Evolutionary conservation across 2,113 vertebrate genomes (phyloP), one percentile per base, ranked within the genome.

Genomic region (Neolamprologus longior): DNA sequence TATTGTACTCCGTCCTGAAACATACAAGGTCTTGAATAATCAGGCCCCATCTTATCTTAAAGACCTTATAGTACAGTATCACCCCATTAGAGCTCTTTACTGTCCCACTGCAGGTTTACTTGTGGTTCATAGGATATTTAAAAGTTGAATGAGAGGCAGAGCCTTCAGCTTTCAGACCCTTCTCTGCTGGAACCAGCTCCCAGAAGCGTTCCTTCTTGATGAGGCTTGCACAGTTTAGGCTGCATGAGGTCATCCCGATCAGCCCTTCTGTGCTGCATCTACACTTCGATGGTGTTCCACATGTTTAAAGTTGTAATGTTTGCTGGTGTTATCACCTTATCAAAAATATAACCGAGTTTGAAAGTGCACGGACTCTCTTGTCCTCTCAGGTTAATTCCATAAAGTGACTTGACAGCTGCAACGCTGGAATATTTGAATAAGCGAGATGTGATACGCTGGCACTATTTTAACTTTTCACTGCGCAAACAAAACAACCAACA

Each of bases 231-330:
- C 61, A 66, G 61, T 37, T 63, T 19, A 61, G 57, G 9, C 28
- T 61, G 28, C 15, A 61, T 19, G 15, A 61, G 26, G 15, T 61
- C 57, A 33, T 19, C 28, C 9, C 15, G 1, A 63, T 33, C 15
- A 7, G 28, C 2, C 28, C 0, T 19, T 0, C 58, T 19, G 0
- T 19, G 28, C 28, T 63, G 28, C 2, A 33, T 19, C 58, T 63
- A 63, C 58, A 63, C 28, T 19, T 10, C 1, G 9, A 33, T 31
- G 57, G 28, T 33, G 15, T 33, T 17, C 57, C 58, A 19, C 28
- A 19, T 33, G 58, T 61, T 33, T 61, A 7, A 61, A 58, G 1
- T 1, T 31, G 57, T 61, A 61, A 61, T 3, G 57, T 61, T 61
- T 33, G 14, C 2, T 31, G 5, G 5, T 61, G 28, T 17, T 1